Evolutionary conservation across 2,113 vertebrate species (phyloP).

Genomic region (Poeciliopsis occidentalis): DNA sequence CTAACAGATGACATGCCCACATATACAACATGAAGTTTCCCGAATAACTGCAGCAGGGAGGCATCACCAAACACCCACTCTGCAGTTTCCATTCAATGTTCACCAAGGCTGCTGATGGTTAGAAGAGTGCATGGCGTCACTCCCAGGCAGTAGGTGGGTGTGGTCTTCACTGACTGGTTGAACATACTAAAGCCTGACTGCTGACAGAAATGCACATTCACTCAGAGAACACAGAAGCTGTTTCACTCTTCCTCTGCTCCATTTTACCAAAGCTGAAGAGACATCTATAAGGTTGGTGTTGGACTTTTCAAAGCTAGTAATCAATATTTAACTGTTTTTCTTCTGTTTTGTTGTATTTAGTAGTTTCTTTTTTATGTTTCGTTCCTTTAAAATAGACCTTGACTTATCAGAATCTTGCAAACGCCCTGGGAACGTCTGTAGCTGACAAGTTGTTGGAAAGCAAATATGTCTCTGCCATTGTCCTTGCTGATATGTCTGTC

Average conservation of each 20-base stretch:
- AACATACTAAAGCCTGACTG: constrained; percentile 65
- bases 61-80: constrained; percentile 1
- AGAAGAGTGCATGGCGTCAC: no score
- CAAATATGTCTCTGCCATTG: constrained; percentile 61
- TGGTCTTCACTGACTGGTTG: constrained; percentile 50
- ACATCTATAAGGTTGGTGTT: constrained; percentile 3
- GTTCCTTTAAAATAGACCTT: neutral
- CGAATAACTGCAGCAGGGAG: neutral
- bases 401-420: neutral
- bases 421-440: neutral
- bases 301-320: neutral
- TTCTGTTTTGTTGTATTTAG: neutral
- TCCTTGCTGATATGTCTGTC: constrained; percentile 68
- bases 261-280: neutral
- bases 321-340: neutral
- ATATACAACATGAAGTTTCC: constrained; percentile 6
- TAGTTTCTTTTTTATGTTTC: neutral
- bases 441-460: neutral
- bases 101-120: constrained; percentile 35
- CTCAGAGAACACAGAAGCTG: constrained; percentile 14
- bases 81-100: neutral
- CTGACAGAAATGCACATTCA: constrained; percentile 23
- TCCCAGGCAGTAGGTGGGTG: constrained; percentile 70
- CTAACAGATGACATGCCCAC: constrained; percentile 1
- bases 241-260: constrained; percentile 6